Percentiles rank a stretch among this genome's conserved stretches.
These are phyloP conservation scores for Poecilus cupreus DNA, from an alignment of 2,888 invertebrate species.

Conservation along the genomic window DNA sequence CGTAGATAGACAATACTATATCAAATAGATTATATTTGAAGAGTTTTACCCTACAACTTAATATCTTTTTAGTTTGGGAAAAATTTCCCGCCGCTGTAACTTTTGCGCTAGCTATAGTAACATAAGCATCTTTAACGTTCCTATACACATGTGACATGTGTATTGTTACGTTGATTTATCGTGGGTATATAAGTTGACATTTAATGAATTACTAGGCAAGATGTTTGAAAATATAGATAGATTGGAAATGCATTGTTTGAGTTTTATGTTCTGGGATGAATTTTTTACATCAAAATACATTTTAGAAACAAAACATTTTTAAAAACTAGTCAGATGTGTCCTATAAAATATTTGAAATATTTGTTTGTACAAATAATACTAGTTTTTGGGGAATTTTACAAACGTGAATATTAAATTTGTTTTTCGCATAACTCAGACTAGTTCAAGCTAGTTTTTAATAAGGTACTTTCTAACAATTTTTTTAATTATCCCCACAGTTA, in stretches of 20 bases:
- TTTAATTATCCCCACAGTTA: background rate
- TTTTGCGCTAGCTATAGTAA: too few species aligned
- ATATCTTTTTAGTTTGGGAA: too few species aligned
- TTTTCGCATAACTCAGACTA: background rate
- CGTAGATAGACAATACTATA: too few species aligned
- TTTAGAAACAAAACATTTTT: background rate
- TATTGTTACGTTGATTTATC: conserved; percentile 5
- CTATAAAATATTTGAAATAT: too few species aligned
- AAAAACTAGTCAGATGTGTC: background rate
- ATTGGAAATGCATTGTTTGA: background rate
- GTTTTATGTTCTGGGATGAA: background rate
- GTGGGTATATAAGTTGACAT: background rate
- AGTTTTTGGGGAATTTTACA: background rate
- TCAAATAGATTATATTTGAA: too few species aligned
- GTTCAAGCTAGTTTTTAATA: background rate
- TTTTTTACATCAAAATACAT: background rate
- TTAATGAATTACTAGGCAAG: background rate
- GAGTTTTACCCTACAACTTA: too few species aligned
- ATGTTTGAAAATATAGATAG: background rate
- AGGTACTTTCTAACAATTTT: too few species aligned
- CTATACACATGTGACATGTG: background rate
- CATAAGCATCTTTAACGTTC: background rate
- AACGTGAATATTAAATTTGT: background rate
- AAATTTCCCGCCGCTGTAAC: too few species aligned
- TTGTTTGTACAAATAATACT: background rate